Base-by-base conservation (phyloP, 2,888 invertebrate genomes). In the Mactromeris polynyma region DNA sequence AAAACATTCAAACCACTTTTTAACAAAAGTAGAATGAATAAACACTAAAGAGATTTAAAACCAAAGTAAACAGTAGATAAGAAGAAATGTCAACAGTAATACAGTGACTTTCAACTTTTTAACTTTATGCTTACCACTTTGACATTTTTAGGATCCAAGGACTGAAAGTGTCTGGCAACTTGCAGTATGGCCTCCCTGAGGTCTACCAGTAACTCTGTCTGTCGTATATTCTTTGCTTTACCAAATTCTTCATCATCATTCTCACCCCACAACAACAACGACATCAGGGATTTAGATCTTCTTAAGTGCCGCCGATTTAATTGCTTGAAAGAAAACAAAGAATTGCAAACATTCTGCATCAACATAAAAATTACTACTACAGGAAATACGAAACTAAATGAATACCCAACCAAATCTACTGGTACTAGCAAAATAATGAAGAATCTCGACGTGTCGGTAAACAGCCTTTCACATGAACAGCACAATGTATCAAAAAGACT, bases 141-240 rank as follows among this genome's bases (percentile, higher is more conserved):
- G 83, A 97, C 97, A 93, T 97, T 96, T 97, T 97, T 98, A 54
- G 99, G 98, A 97, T 99, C 99, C 73, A 99, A 98, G 89, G 98
- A 98, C 93, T 99, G 98, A 97, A 99, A 99, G 97, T 99, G 99
- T 46, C 99, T 97, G 36, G 99, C 98, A 91, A 98, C 98, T 97
- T 98, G 99, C 85, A 99, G 97, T 94, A 99, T 99, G 46, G 99
- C 98, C 97, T 99, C 99, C 93, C 99, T 97, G 84, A 99, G 97
- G 97, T 99, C 99, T n/a, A 99, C 99, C 93, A 99, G 97, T 95
- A 99, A 98, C 97, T 99, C 99, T 88, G 99, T 99, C 97, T 99
- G 99, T 91, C 98, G 98, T 83, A 99, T 98, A 97, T 99, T 99
- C 97, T 99, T 99, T 90, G 98, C 98, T 96, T 99, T 96, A 69